Percentiles rank a stretch among this genome's conserved stretches.
Conservation (phyloP, 2,888 invertebrate genomes). For the Crossocerus cetratus region DNA sequence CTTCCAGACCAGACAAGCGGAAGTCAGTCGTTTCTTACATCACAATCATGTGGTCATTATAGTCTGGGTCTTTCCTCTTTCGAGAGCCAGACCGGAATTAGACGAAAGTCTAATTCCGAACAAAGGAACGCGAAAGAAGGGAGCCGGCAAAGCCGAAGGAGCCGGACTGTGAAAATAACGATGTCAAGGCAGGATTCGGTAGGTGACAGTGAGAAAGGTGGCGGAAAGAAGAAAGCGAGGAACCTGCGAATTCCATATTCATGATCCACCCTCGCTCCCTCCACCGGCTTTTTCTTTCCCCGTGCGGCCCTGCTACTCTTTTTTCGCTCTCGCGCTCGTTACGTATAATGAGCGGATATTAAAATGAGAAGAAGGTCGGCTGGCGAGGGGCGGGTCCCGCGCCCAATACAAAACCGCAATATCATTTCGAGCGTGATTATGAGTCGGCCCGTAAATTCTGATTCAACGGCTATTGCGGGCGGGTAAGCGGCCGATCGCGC, state of each 20-base stretch:
- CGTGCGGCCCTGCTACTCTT: too few species aligned
- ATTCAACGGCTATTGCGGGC: not conserved
- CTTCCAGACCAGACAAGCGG: too few species aligned
- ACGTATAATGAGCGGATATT: constrained; percentile 37
- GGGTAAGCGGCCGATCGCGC: not conserved
- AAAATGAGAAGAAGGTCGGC: constrained; percentile 16
- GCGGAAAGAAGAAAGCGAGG: not conserved
- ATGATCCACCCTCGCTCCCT: constrained; percentile 28
- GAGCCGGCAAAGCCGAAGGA: not conserved
- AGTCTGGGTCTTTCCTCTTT: too few species aligned
- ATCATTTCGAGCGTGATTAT: constrained; percentile 20
- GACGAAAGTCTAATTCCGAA: too few species aligned
- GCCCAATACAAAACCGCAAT: constrained; percentile 28
- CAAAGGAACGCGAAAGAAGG: not conserved
- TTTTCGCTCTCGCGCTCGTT: constrained; percentile 18
- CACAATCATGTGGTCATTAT: too few species aligned
- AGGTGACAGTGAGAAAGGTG: not conserved
- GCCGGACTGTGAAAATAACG: not conserved
- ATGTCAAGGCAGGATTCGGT: not conserved
- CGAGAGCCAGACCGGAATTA: too few species aligned
- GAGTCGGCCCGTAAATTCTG: not conserved
- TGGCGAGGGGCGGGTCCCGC: constrained; percentile 13
- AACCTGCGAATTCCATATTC: constrained; percentile 40
- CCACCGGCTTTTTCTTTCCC: not conserved
- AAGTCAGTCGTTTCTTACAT: too few species aligned